These are phyloP conservation scores for Cephus nigrinus DNA, from an alignment of 2,888 invertebrate species.

Conservation along the genomic window DNA sequence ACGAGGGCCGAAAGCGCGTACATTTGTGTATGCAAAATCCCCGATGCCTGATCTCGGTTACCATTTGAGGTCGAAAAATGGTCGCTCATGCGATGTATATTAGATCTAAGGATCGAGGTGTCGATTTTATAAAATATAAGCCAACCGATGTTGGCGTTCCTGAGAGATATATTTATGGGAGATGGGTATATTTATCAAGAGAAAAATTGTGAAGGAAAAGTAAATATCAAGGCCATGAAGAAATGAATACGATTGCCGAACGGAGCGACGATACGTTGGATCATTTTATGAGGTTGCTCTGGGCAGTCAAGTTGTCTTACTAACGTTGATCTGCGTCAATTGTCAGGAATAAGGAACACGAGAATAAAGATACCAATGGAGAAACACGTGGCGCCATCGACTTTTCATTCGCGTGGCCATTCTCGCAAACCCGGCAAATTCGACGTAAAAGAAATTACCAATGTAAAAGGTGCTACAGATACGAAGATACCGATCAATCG, in stretches of 20 bases:
- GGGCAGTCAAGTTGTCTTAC: background rate
- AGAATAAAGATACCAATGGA: background rate
- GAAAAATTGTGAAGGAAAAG: background rate
- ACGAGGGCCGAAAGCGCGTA: constrained; percentile 16
- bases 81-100: constrained; percentile 7
- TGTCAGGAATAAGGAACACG: background rate
- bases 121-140: constrained; percentile 18
- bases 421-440: constrained; percentile 20
- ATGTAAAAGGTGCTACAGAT: constrained; percentile 44
- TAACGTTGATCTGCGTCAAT: background rate
- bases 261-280: background rate
- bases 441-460: constrained; percentile 44
- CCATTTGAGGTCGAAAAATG: constrained; percentile 38
- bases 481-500: constrained; percentile 29
- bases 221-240: background rate
- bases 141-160: background rate
- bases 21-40: background rate
- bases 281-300: background rate
- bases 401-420: background rate
- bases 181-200: background rate
- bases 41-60: constrained; percentile 11
- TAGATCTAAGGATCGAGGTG: constrained; percentile 30
- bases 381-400: background rate
- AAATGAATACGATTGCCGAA: background rate
- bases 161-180: background rate